A percentile compares a stretch with the other conserved stretches of the same genome.
phyloP scores from a whole-genome alignment of 2,888 invertebrate species.

The Spilosoma lubricipeda region DNA sequence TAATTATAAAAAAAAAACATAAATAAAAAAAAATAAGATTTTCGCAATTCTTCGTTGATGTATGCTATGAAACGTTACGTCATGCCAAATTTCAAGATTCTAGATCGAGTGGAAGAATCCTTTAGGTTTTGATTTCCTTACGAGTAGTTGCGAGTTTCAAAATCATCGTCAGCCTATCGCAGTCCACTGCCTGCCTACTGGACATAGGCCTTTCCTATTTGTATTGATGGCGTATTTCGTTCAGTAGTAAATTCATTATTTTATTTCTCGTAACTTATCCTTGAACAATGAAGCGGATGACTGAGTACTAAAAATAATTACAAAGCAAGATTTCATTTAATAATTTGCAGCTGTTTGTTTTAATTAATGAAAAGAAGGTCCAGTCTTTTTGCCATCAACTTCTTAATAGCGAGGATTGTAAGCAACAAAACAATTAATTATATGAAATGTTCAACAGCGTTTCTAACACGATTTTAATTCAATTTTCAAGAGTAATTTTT shows the following conservation, averaged over 20 bases:
- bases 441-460: constrained; percentile 58
- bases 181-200: no score
- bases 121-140: no score
- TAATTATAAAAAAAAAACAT: no score
- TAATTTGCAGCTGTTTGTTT: constrained; percentile 49
- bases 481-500: constrained; percentile 58
- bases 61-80: no score
- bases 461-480: constrained; percentile 57
- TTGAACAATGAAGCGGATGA: background rate
- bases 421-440: constrained; percentile 63
- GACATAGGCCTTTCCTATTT: no score
- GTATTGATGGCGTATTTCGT: background rate
- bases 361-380: constrained; percentile 49
- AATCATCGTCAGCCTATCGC: no score
- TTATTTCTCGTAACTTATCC: background rate
- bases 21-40: no score
- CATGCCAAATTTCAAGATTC: no score
- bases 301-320: constrained; percentile 8
- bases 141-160: no score
- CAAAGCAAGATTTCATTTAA: constrained; percentile 29
- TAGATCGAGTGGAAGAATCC: no score
- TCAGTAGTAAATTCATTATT: background rate
- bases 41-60: no score
- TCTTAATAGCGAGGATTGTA: constrained; percentile 44
- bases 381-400: constrained; percentile 43